These are phyloP conservation scores for Pedionomus torquatus DNA, from an alignment of 2,113 vertebrate species.

Conservation along the genomic window DNA sequence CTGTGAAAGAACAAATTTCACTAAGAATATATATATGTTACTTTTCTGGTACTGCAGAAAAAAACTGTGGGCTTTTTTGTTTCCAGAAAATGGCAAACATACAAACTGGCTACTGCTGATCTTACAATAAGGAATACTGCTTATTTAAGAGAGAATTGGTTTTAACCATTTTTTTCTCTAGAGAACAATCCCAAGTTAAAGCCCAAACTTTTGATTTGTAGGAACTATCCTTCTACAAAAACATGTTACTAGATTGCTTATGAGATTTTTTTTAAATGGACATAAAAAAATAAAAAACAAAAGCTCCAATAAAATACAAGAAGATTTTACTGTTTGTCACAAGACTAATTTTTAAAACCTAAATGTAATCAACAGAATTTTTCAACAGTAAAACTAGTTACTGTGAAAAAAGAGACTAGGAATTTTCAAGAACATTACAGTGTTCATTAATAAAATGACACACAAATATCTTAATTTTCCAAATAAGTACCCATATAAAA, in stretches of 20 bases:
- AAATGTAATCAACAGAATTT: neutral
- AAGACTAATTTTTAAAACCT: neutral
- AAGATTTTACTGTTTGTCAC: neutral
- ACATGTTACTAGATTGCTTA: neutral
- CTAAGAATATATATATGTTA: neutral
- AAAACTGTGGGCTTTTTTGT: neutral
- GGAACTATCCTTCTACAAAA: neutral
- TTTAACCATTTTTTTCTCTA: neutral
- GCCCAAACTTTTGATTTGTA: neutral
- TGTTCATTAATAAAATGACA: neutral
- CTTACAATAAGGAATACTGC: neutral
- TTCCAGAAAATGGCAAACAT: neutral
- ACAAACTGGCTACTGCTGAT: neutral
- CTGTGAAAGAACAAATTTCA: neutral
- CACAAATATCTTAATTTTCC: neutral
- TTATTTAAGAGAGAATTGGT: neutral
- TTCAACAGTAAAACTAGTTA: neutral
- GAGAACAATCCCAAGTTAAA: neutral
- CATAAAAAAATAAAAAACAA: neutral
- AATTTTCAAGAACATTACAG: neutral
- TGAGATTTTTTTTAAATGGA: neutral
- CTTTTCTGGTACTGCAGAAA: neutral
- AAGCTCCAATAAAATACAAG: neutral
- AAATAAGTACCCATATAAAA: neutral
- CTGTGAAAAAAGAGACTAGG: neutral